Conservation (phyloP, 2,888 invertebrate species). For the Diogma glabrata region DNA sequence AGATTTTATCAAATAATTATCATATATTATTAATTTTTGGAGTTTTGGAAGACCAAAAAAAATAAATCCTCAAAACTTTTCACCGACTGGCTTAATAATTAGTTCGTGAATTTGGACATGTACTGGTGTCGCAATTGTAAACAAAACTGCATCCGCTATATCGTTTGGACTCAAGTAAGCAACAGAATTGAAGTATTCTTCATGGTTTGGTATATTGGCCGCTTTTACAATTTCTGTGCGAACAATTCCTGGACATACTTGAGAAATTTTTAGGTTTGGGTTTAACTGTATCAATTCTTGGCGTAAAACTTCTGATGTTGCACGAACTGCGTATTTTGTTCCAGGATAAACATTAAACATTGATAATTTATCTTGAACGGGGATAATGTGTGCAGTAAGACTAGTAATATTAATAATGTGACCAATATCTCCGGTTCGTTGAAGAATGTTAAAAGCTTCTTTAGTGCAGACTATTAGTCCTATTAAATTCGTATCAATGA, state of each 20-base stretch:
- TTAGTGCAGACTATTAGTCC: constrained; percentile 36
- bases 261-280: not conserved
- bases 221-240: not conserved
- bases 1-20: no score
- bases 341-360: constrained; percentile 29
- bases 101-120: constrained; percentile 20
- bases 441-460: constrained; percentile 40
- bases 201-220: no score
- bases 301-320: constrained; percentile 26
- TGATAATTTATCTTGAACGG: no score
- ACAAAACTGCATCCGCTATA: constrained; percentile 24
- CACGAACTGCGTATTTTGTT: constrained; percentile 26
- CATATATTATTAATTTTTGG: no score
- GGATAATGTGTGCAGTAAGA: constrained; percentile 25
- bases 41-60: no score
- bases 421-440: constrained; percentile 31
- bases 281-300: constrained; percentile 22
- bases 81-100: not conserved
- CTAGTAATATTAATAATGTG: constrained; percentile 39
- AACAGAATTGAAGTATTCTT: no score
- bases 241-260: not conserved
- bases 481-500: constrained; percentile 37
- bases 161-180: constrained; percentile 19
- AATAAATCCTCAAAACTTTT: no score
- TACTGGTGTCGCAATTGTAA: constrained; percentile 25